Conservation (phyloP, 1,140 invertebrate species). For the Holcopasites calliopsidis region DNA sequence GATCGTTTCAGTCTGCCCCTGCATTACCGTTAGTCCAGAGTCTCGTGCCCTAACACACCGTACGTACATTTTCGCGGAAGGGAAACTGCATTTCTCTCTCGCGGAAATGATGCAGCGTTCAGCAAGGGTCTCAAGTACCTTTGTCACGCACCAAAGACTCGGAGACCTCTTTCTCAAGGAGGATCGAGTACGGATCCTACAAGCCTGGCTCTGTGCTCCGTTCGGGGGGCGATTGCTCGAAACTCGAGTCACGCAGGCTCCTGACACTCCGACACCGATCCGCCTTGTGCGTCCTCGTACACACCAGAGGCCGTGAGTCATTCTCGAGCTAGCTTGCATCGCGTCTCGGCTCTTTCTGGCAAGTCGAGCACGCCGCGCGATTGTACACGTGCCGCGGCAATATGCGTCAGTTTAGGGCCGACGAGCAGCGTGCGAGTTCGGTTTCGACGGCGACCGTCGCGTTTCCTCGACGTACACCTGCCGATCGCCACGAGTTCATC, state of each 20-base stretch:
- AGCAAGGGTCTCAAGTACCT: no score
- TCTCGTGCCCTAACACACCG: no score
- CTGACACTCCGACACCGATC: conserved; percentile 3
- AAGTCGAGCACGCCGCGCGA: conserved; percentile 48
- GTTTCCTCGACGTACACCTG: conserved; percentile 22
- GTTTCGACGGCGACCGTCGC: conserved; percentile 22
- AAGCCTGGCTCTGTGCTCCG: no score
- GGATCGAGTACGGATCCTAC: no score
- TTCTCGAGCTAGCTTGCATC: conserved; percentile 58
- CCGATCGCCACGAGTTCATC: conserved; percentile 14
- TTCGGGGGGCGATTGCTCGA: conserved; percentile 17
- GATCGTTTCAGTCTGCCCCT: no score
- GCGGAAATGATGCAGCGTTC: no score
- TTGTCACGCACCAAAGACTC: no score
- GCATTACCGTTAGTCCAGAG: no score
- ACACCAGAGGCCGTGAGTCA: conserved; percentile 61
- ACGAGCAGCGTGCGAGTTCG: conserved; percentile 37
- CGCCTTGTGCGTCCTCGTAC: conserved; percentile 26
- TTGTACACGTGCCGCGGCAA: conserved; percentile 62
- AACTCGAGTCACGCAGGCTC: conserved; percentile 39
- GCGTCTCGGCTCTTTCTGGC: conserved; percentile 50
- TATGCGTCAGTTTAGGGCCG: conserved; percentile 53
- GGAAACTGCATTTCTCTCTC: no score
- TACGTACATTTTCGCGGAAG: no score
- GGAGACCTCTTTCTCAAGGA: no score